Conservation (phyloP, 2,113 vertebrate species). For the Synodontis membranacea region DNA sequence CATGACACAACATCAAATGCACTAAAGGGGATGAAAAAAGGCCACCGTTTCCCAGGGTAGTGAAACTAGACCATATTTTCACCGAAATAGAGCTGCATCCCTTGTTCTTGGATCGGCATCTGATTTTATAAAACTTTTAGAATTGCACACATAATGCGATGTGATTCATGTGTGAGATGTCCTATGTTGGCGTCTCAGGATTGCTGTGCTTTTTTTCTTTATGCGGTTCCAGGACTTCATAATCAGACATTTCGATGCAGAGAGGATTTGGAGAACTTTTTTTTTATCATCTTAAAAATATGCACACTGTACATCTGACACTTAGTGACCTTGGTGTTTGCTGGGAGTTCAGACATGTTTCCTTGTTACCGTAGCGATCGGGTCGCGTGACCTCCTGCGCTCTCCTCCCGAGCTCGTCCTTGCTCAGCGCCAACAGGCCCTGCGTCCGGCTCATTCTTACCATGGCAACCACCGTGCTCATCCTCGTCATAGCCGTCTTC, state of each 20-base stretch:
- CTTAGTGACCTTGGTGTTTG: slow-evolving; percentile 30
- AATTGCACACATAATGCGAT: background rate
- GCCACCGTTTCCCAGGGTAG: slow-evolving; percentile 15
- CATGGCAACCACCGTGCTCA: slow-evolving; percentile 85
- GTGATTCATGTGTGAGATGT: background rate
- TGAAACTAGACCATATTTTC: slow-evolving; percentile 4
- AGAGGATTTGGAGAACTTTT: background rate
- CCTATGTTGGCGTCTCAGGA: background rate
- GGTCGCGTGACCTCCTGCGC: slow-evolving; percentile 83
- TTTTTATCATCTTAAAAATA: background rate
- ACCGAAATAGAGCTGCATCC: background rate
- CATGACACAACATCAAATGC: slow-evolving; percentile 29
- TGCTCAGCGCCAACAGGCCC: slow-evolving; percentile 88
- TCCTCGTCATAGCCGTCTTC: slow-evolving; percentile 92
- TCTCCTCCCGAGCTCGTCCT: slow-evolving; percentile 83
- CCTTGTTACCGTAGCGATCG: slow-evolving; percentile 79
- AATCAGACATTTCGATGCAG: background rate
- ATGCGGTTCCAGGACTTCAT: background rate
- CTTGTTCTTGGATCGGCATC: background rate
- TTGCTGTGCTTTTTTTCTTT: background rate
- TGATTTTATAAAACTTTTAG: background rate
- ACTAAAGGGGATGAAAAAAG: background rate
- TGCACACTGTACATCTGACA: slow-evolving; percentile 25
- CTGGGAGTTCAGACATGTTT: slow-evolving; percentile 46
- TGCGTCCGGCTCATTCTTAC: slow-evolving; percentile 92